These are phyloP conservation scores for Cathartes aura DNA, from an alignment of 2,113 vertebrate genomes.

Conservation along the genomic window DNA sequence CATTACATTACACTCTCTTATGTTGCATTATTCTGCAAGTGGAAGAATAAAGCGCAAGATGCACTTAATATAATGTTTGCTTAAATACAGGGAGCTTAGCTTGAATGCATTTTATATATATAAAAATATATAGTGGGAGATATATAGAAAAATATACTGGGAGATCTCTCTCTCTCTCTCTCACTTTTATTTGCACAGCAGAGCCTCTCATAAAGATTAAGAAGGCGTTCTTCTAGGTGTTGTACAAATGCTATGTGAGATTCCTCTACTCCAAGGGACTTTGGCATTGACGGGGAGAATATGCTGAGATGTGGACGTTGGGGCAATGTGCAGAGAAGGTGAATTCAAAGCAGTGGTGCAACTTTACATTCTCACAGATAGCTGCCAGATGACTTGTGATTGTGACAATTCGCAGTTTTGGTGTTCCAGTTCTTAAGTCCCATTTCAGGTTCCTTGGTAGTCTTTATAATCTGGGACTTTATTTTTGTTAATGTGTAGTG, in stretches of 20 bases:
- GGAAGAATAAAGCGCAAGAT: not conserved
- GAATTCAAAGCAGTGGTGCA: not conserved
- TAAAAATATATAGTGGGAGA: not conserved
- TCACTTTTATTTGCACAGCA: not conserved
- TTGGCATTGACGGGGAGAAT: too few relatives aligned
- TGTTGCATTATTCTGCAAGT: not conserved
- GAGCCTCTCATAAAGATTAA: not conserved
- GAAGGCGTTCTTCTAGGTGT: not conserved
- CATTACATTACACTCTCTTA: not conserved
- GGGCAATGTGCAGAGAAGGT: not conserved
- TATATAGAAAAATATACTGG: not conserved
- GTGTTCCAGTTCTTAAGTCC: not conserved
- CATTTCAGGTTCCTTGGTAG: rapidly evolving
- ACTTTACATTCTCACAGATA: not conserved
- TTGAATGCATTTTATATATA: not conserved
- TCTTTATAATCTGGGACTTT: not conserved
- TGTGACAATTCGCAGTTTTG: not conserved
- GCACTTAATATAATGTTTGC: not conserved
- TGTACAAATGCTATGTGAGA: not conserved
- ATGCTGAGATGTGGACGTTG: not conserved
- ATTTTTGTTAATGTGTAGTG: not conserved
- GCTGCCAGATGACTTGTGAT: not conserved
- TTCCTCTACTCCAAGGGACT: not conserved
- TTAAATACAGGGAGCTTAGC: not conserved
- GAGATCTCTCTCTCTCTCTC: not conserved